Percentiles rank a stretch among this genome's conserved stretches.
These are phyloP conservation scores for Dryomyza anilis DNA, from an alignment of 2,888 invertebrate species.

Conservation along the genomic window DNA sequence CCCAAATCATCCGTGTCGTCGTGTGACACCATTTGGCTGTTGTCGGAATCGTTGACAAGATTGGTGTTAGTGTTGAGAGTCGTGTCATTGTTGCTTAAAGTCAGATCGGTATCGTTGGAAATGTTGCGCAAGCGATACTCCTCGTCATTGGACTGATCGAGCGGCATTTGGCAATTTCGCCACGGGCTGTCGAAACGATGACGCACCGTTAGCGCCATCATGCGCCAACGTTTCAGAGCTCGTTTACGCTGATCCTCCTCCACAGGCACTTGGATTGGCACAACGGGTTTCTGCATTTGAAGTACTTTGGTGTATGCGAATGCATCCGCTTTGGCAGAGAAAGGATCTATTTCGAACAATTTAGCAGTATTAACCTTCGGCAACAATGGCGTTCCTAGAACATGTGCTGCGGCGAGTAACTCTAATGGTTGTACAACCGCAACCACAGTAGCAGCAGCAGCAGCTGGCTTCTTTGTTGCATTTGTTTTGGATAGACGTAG, in stretches of 20 bases:
- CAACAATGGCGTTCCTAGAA: background rate
- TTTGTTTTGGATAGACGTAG: background rate
- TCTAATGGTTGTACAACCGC: too few relatives aligned
- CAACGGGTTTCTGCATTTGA: background rate
- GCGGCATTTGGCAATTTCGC: background rate
- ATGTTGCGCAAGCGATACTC: slow-evolving; percentile 28
- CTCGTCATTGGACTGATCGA: background rate
- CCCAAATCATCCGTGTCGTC: background rate
- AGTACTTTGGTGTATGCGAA: slow-evolving; percentile 13
- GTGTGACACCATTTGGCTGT: background rate
- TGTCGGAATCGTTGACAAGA: background rate
- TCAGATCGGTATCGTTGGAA: slow-evolving; percentile 29
- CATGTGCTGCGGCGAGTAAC: too few relatives aligned
- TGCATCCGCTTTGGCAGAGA: background rate
- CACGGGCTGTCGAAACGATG: slow-evolving; percentile 12
- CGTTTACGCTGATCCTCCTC: slow-evolving; percentile 9
- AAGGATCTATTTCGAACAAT: background rate
- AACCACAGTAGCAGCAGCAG: background rate
- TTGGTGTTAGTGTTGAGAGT: too few relatives aligned
- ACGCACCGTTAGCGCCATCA: slow-evolving; percentile 23
- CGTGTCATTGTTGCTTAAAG: background rate
- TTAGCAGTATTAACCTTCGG: background rate
- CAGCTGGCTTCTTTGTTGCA: background rate
- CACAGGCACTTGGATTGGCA: background rate
- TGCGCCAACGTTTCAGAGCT: slow-evolving; percentile 30